Base-by-base conservation (phyloP, 2,113 vertebrate species). In the Calidris pugnax region DNA sequence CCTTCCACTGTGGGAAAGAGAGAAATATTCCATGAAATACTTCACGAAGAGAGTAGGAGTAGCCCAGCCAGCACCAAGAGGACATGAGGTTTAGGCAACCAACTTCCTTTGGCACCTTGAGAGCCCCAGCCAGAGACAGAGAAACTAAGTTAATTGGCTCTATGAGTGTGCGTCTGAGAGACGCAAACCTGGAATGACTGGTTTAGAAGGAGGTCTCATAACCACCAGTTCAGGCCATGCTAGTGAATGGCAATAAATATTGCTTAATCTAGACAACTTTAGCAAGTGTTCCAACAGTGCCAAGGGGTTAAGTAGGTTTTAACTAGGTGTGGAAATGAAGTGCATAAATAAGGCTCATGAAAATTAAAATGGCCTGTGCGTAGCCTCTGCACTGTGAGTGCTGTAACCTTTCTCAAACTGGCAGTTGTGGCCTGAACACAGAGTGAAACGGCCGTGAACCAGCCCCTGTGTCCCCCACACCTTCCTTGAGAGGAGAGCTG, bases 1-100 rank as follows among this genome's bases (percentile, higher is more conserved):
- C 67, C 78, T 93, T 96, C 63, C 63, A 69, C 37, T 79, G n/a
- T 87, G 89, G 59, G 87, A 80, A 85, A 87, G 85, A 69, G 84
- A 90, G 57, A 93, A 93, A 48, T 87, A 77, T 39, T 73, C 75
- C 37, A 74, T 90, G 6, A 85, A 93, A 80, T 73, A 59, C 41
- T 85, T 94, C 12, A 74, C 28, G 55, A 68, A 80, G 83, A 41
- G 62, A 85, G 24, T 12, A 72, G 39, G 51, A 74, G 53, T 23
- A 72, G 73, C 48, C 68, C 76, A 78, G 43, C 82, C 74, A 56
- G 56, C 68, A 81, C 51, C n/a, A 37, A 43, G 59, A 80, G n/a
- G 17, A 59, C 28, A 4, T 3, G 43, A 86, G 39, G 27, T 75
- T 94, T 68, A 78, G 69, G 87, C 74, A 82, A 16, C 32, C 53